Base-by-base conservation (phyloP, 2,888 invertebrate species). In the Chalcis sispes region DNA sequence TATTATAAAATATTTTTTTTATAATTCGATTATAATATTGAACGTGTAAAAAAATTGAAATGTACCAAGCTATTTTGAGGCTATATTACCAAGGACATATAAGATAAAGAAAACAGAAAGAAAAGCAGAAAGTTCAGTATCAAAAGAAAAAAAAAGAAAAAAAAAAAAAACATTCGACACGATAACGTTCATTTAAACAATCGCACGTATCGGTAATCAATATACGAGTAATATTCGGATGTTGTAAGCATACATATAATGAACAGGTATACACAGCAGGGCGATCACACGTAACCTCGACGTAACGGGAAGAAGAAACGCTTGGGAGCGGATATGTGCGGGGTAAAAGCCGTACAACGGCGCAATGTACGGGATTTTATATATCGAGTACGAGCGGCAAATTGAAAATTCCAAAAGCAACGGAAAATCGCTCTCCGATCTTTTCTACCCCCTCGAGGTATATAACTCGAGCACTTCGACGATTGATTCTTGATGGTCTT, bases 381-480 rank as follows among this genome's bases (percentile, higher is more conserved):
- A 50, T 15, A 46, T 46, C 2, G 20, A 15, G n/a, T 46, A 15
- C 15, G 46, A 10, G 23, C 29, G 56, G 46, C 50, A 69, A 69
- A 69, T 74, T 74, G 67, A 67, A 74, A 74, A 74, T 67, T 74
- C 67, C 54, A 10, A 3, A n/a, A 29, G 13, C 29, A 36, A 4
- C 18, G 50, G 50, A 52, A 73, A 73, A 73, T 67, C 73, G 50
- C 59, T 61, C 59, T 61, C 73, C 58, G 32, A 67, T 62, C 59
- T 32, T 56, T 72, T 29, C 29, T 50, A 54, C 29, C 58, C 36
- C 59, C 32, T 65, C n/a, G 56, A 56, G 48, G 48, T 56, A 46
- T 15, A 36, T 36, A n/a, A 0, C n/a, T n/a, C n/a, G n/a, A n/a
- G n/a, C 20, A 25, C 2, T 20, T 29, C 20, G 20, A 15, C 23